These are phyloP conservation scores for Cinclus cinclus DNA, from an alignment of 2,113 vertebrate species.

Conservation along the genomic window DNA sequence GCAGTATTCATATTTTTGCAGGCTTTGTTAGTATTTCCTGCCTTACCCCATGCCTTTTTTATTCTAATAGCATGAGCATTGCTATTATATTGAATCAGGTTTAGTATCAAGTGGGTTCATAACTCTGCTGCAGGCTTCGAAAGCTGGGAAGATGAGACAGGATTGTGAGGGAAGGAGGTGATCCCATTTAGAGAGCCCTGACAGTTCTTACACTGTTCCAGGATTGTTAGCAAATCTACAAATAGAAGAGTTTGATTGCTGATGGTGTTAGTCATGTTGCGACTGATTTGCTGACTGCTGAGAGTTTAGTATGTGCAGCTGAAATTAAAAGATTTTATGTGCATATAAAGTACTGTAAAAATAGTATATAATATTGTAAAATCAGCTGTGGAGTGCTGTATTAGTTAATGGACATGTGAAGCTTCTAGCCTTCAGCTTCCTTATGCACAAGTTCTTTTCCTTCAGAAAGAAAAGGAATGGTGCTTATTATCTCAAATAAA, in stretches of 20 bases:
- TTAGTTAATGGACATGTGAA: constrained; percentile 42
- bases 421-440: constrained; percentile 44
- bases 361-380: constrained; percentile 53
- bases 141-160: not conserved
- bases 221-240: constrained; percentile 12
- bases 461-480: constrained; percentile 56
- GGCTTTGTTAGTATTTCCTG: constrained; percentile 20
- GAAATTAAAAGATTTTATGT: constrained; percentile 50
- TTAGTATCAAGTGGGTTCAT: not conserved
- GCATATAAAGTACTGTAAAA: constrained; percentile 62
- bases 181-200: not conserved
- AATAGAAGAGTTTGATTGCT: constrained; percentile 38
- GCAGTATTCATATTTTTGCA: constrained; percentile 27
- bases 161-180: constrained; percentile 2
- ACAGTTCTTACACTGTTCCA: not conserved
- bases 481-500: constrained; percentile 63
- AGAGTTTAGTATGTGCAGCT: constrained; percentile 36
- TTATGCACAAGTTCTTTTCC: constrained; percentile 51
- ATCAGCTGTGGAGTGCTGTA: constrained; percentile 54
- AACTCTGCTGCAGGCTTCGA: not conserved
- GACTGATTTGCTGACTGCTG: constrained; percentile 20
- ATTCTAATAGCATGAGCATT: constrained; percentile 25
- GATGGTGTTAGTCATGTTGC: constrained; percentile 45
- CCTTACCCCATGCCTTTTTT: not conserved
- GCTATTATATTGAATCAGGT: not conserved